Evolutionary conservation across 2,888 invertebrate species (phyloP).

Genomic region (Chrysolina americana): DNA sequence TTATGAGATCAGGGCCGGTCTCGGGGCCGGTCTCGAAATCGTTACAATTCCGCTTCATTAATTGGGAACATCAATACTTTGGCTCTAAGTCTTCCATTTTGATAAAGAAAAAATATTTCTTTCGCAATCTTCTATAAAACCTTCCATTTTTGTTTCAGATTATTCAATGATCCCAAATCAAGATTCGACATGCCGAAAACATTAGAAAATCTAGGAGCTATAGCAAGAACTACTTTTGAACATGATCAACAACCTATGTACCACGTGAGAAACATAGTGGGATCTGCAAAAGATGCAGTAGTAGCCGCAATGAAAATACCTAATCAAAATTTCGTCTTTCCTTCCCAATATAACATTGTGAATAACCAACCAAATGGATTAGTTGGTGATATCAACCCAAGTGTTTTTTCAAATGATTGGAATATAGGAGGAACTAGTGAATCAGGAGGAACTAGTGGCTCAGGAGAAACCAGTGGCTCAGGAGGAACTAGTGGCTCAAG

Average conservation of each 20-base stretch:
- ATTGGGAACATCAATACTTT: too few species aligned
- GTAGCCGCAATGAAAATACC: conserved; percentile 64
- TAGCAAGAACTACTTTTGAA: conserved; percentile 64
- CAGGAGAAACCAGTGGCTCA: neutral
- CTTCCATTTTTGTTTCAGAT: conserved; percentile 44
- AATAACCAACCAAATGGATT: conserved; percentile 42
- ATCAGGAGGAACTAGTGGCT: neutral
- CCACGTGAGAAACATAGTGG: conserved; percentile 65
- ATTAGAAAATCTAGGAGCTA: conserved; percentile 64
- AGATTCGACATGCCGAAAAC: conserved; percentile 66
- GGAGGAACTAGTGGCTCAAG: neutral
- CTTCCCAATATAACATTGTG: conserved; percentile 64
- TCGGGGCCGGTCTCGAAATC: too few species aligned
- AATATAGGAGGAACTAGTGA: neutral
- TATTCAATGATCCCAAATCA: conserved; percentile 61
- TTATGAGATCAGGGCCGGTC: too few species aligned
- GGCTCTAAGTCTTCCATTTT: too few species aligned
- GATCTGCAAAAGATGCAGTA: conserved; percentile 64
- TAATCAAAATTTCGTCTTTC: conserved; percentile 64
- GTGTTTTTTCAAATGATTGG: conserved; percentile 27
- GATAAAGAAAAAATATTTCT: too few species aligned
- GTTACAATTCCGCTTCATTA: too few species aligned
- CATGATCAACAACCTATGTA: conserved; percentile 65
- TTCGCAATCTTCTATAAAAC: too few species aligned
- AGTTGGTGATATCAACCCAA: conserved; percentile 41